phyloP scores from a whole-genome alignment of 1,140 invertebrate genomes.

The Antheraea pernyi region DNA sequence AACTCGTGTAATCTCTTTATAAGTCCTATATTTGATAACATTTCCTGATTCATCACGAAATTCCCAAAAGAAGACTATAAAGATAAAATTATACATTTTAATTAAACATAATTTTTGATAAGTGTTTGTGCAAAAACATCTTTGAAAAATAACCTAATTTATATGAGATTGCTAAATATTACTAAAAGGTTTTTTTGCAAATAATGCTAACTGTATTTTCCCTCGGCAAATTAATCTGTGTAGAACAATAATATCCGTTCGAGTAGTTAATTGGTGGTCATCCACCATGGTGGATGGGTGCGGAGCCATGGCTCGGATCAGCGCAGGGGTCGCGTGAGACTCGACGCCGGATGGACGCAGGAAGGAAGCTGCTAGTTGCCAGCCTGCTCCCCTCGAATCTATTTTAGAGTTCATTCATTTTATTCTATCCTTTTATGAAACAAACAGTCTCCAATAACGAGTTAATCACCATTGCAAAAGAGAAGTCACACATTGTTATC shows the following conservation, averaged over 20 bases:
- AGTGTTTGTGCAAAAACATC: too few species aligned
- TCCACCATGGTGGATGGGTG: conserved; percentile 41
- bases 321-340: conserved; percentile 65
- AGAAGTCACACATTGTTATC: not conserved
- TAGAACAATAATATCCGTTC: not conserved
- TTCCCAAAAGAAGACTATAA: too few species aligned
- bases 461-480: conserved; percentile 3
- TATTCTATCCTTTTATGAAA: conserved; percentile 46
- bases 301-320: conserved; percentile 17
- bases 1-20: too few species aligned
- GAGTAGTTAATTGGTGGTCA: conserved; percentile 41
- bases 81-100: too few species aligned
- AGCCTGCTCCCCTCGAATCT: conserved; percentile 68
- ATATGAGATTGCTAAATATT: too few species aligned
- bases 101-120: too few species aligned
- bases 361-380: conserved; percentile 75
- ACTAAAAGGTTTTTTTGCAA: not conserved
- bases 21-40: too few species aligned
- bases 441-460: conserved; percentile 24
- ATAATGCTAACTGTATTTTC: not conserved
- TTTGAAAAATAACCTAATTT: too few species aligned
- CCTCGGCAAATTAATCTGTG: not conserved
- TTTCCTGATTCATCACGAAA: too few species aligned
- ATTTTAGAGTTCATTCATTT: conserved; percentile 71
- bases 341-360: conserved; percentile 66